A percentile compares a stretch with the other conserved stretches of the same genome.
phyloP scores from a whole-genome alignment of 2,113 vertebrate genomes.

The Hippoglossus stenolepis region DNA sequence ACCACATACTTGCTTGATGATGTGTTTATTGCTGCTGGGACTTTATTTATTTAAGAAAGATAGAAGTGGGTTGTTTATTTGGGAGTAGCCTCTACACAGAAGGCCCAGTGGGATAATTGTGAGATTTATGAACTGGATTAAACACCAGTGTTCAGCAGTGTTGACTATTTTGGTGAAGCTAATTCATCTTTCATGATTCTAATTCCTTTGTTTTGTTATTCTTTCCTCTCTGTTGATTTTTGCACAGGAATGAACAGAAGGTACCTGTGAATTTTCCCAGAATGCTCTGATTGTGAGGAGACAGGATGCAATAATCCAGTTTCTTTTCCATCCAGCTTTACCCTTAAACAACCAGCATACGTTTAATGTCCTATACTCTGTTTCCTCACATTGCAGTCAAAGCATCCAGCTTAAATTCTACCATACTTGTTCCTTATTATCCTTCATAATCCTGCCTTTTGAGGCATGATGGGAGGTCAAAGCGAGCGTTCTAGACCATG shows the following conservation, averaged over 20 bases:
- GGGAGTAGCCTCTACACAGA: slow-evolving; percentile 23
- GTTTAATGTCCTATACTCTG: not conserved
- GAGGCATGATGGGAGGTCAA: not conserved
- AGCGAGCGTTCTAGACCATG: not conserved
- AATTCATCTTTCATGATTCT: slow-evolving; percentile 12
- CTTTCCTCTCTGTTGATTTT: not conserved
- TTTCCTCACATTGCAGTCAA: not conserved
- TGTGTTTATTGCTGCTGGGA: slow-evolving; percentile 56
- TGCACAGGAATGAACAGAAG: not conserved
- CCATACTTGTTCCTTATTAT: not conserved
- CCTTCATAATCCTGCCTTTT: not conserved
- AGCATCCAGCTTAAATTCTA: not conserved
- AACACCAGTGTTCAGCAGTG: slow-evolving; percentile 38
- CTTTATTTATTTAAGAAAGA: slow-evolving; percentile 55
- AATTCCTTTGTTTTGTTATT: not conserved
- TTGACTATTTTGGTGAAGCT: not conserved
- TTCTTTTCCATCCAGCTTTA: slow-evolving; percentile 26
- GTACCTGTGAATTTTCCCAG: not conserved
- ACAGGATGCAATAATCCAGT: slow-evolving; percentile 35
- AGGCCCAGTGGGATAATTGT: slow-evolving; percentile 37
- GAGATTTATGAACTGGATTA: slow-evolving; percentile 44
- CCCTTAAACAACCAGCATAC: slow-evolving; percentile 11
- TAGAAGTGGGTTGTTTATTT: slow-evolving; percentile 56
- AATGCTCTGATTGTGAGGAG: slow-evolving; percentile 38
- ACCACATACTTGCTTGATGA: slow-evolving; percentile 27